A percentile compares a stretch with the other conserved stretches of the same genome.
Conservation (phyloP, 2,888 invertebrate genomes). For the Drosophila melanosoma region DNA sequence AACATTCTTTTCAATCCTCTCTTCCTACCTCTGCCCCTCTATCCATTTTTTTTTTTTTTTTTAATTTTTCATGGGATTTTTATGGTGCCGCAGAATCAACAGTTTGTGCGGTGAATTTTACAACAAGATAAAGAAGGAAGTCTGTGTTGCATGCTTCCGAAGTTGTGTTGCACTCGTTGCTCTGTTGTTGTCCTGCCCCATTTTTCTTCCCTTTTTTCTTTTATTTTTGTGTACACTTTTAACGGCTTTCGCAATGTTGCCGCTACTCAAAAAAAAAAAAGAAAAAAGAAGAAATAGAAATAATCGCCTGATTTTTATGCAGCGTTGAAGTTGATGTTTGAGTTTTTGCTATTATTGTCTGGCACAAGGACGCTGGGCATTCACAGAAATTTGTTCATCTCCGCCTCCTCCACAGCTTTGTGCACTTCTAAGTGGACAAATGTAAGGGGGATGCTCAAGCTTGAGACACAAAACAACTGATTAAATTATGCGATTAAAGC, state of each 20-base stretch:
- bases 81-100: constrained; percentile 83
- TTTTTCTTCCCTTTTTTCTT: constrained; percentile 16
- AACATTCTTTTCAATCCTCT: constrained; percentile 19
- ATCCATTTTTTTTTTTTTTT: constrained; percentile 44
- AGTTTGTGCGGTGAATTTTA: constrained; percentile 84
- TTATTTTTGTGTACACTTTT: constrained; percentile 20
- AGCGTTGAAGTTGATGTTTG: constrained; percentile 71
- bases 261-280: constrained; percentile 1
- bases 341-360: constrained; percentile 65
- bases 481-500: constrained; percentile 33
- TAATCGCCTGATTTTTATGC: constrained; percentile 59
- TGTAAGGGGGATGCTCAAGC: not conserved
- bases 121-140: constrained; percentile 78
- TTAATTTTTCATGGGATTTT: constrained; percentile 82
- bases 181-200: constrained; percentile 38
- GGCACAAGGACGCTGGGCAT: constrained; percentile 70
- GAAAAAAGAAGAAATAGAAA: constrained; percentile 1
- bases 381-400: constrained; percentile 37
- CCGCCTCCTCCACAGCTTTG: not conserved
- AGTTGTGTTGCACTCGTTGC: constrained; percentile 36
- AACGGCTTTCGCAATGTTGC: constrained; percentile 28
- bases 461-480: constrained; percentile 18
- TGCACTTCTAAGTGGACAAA: constrained; percentile 1
- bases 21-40: not conserved
- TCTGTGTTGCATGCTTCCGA: constrained; percentile 34